A percentile compares a stretch with the other conserved stretches of the same genome.
These are phyloP conservation scores for Helostoma temminkii DNA, from an alignment of 2,797 vertebrate species.

Conservation along the genomic window DNA sequence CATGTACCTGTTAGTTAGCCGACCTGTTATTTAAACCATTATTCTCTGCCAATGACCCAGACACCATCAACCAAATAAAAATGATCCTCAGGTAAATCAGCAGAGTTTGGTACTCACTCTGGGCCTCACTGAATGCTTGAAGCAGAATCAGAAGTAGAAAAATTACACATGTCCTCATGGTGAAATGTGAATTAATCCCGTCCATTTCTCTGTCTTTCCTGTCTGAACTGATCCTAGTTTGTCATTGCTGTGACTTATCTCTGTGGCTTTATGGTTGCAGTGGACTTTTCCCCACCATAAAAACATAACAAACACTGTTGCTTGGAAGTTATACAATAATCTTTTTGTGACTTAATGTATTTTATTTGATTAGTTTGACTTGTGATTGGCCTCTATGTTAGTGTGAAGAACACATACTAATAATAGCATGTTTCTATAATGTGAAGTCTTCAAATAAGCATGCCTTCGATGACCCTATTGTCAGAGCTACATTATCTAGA, in stretches of 20 bases:
- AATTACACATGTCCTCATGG: slow-evolving; percentile 33
- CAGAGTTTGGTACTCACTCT: slow-evolving; percentile 64
- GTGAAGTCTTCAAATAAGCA: not conserved
- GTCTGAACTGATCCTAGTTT: slow-evolving; percentile 29
- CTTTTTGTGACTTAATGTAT: not conserved
- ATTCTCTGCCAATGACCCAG: not conserved
- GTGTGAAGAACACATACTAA: not conserved
- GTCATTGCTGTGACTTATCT: slow-evolving; percentile 43
- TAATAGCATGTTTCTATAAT: not conserved
- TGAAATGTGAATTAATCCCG: slow-evolving; percentile 25
- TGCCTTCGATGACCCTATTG: not conserved
- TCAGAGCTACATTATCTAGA: not conserved
- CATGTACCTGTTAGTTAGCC: too few species aligned
- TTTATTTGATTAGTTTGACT: slow-evolving; percentile 8
- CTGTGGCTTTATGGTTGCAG: slow-evolving; percentile 40
- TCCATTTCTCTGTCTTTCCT: slow-evolving; percentile 61
- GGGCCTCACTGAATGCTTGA: slow-evolving; percentile 30
- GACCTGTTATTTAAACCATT: not conserved
- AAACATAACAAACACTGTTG: slow-evolving; percentile 36
- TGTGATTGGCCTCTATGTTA: not conserved
- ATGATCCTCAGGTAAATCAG: not conserved
- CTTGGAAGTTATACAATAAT: slow-evolving; percentile 26
- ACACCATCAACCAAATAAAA: not conserved
- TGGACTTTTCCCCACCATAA: slow-evolving; percentile 77
- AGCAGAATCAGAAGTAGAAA: slow-evolving; percentile 63